Evolutionary conservation across 2,113 vertebrate species (phyloP).

Genomic region (Sturnira hondurensis): DNA sequence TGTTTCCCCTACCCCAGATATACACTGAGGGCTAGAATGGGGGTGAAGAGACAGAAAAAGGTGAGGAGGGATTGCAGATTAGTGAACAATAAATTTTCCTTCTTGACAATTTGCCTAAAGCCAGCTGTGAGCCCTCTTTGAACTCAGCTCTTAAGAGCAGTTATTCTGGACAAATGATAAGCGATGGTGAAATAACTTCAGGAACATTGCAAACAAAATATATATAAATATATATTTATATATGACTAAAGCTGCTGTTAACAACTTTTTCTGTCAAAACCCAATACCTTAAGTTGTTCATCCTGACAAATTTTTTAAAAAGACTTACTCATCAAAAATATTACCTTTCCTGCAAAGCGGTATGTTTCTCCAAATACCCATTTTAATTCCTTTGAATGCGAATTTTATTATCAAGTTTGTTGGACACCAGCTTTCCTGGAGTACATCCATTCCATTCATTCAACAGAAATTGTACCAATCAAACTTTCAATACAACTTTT

Average conservation of each 20-base stretch:
- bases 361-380: background rate
- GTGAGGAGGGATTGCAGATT: background rate
- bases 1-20: background rate
- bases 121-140: background rate
- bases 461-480: conserved; percentile 54
- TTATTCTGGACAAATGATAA: conserved; percentile 18
- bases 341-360: conserved; percentile 38
- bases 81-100: background rate
- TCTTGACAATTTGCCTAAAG: background rate
- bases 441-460: conserved; percentile 28
- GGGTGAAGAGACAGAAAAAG: background rate
- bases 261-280: conserved; percentile 14
- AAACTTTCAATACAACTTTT: conserved; percentile 72
- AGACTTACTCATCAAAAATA: conserved; percentile 49
- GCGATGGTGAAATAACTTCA: conserved; percentile 16
- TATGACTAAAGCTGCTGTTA: background rate
- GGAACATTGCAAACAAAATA: background rate
- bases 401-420: conserved; percentile 43
- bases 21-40: background rate
- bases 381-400: conserved; percentile 14
- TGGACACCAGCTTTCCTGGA: background rate
- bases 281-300: background rate
- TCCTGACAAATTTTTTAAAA: background rate
- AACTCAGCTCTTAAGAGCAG: conserved; percentile 27
- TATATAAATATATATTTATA: background rate